Conservation (phyloP, 2,888 invertebrate genomes). For the Gymnocheta viridis region DNA sequence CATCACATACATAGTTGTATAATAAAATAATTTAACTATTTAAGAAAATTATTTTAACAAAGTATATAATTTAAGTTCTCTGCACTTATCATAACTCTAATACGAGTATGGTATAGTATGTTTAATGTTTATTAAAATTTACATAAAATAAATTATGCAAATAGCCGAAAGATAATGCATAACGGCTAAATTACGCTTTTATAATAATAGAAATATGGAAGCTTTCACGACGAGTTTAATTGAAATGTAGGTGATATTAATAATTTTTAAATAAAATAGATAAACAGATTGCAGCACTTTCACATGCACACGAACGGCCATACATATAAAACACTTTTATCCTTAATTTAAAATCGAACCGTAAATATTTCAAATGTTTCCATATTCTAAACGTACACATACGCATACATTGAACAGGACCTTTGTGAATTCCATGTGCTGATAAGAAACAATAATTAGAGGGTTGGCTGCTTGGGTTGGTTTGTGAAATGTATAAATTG, state of each 20-base stretch:
- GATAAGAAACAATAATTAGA: constrained; percentile 21
- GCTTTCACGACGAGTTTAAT: not conserved
- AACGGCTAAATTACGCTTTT: not conserved
- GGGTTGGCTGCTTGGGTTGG: not conserved
- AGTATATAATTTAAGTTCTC: constrained; percentile 4
- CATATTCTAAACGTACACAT: not conserved
- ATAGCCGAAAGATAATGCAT: constrained; percentile 17
- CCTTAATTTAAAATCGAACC: constrained; percentile 9
- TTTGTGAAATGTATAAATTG: not conserved
- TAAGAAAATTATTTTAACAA: too few relatives aligned
- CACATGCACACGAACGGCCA: not conserved
- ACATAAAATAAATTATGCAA: constrained; percentile 41
- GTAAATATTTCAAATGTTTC: not conserved
- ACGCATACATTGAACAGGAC: not conserved
- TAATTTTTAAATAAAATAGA: too few relatives aligned
- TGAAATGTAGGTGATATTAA: too few relatives aligned
- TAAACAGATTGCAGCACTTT: not conserved
- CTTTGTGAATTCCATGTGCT: not conserved
- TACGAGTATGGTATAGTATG: not conserved
- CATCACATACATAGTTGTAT: too few relatives aligned
- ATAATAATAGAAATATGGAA: not conserved
- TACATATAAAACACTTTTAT: not conserved
- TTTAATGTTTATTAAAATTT: constrained; percentile 28
- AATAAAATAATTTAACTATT: too few relatives aligned
- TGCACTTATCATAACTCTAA: constrained; percentile 19